Evolutionary conservation across 1,140 invertebrate species (phyloP), one percentile per base, ranked within the genome.

Genomic region (Uloborus diversus): DNA sequence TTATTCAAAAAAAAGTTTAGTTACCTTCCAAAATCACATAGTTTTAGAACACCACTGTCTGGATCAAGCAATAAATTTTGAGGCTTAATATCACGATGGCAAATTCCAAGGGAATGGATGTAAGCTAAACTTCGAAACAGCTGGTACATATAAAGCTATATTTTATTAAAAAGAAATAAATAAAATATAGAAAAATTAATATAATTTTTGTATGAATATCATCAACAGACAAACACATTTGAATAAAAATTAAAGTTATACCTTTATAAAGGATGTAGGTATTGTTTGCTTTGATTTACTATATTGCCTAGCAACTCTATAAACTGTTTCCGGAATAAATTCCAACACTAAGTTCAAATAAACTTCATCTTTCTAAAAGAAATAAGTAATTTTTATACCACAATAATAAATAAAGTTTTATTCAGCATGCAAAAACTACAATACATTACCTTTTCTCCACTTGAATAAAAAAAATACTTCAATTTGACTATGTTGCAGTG

Each of bases 281-380:
- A 99, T 98, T 86, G 95, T 98, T 90, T 98, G 95, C 93, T 98
- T 97, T 80, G 88, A 89, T 93, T 99, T 99, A 90, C 94, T 90
- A 91, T 99, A 99, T 89, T 99, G 96, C 89, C 97, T 92, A 85
- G 97, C 96, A 85, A 99, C 96, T 93, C 97, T 97, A 90, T 99
- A 99, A 87, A 99, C 96, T 83, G 97, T 99, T 92, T 99, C 97
- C 81, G 98, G 98, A 89, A 99, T 98, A 90, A 95, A 99, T 91
- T 99, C 98, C 91, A 99, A 92, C 87, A 99, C 97, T 91, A 99
- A 91, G 91, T 99, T 99, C 89, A 99, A 92, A 92, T 98, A 99
- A 89, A 99, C 95, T 91, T 99, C 97, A 90, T 99, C 97, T 90
- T 98, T 99, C 95, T 98, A 91, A 56, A 91, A 88, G 2, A 2